phyloP scores from a whole-genome alignment of 2,888 invertebrate genomes.

The Heterodera filipjevi region DNA sequence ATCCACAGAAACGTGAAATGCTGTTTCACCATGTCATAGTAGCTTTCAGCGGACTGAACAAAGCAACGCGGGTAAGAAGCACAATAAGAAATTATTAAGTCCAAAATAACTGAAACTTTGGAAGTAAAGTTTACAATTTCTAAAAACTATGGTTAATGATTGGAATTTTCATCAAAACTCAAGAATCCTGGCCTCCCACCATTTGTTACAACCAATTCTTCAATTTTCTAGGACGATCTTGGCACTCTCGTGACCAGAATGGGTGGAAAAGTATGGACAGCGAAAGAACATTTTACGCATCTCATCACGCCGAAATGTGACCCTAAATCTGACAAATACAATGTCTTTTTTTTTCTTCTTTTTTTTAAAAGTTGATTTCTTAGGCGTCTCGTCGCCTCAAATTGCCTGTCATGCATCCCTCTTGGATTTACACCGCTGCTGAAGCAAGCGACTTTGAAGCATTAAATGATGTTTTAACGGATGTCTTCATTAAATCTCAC shows the following conservation, averaged over 20 bases:
- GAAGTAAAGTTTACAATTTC: not conserved
- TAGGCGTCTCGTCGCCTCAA: slow-evolving; percentile 21
- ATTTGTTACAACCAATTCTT: too few species aligned
- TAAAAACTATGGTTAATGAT: not conserved
- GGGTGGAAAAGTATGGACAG: not conserved
- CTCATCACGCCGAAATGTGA: slow-evolving; percentile 35
- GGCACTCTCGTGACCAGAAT: not conserved
- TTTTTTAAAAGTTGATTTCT: not conserved
- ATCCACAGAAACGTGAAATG: too few species aligned
- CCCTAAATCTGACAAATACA: slow-evolving; percentile 45
- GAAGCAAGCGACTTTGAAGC: slow-evolving; percentile 19
- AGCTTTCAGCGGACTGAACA: too few species aligned
- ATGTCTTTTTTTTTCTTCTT: not conserved
- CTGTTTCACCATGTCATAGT: too few species aligned
- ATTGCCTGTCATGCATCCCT: slow-evolving; percentile 33
- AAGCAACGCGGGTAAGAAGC: too few species aligned
- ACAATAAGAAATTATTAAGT: too few species aligned
- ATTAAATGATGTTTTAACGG: not conserved
- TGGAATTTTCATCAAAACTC: not conserved
- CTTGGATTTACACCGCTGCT: slow-evolving; percentile 42
- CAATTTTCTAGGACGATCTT: not conserved
- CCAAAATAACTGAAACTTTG: too few species aligned
- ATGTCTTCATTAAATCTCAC: slow-evolving; percentile 30
- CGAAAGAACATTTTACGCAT: not conserved
- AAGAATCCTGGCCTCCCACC: too few species aligned